Percentiles rank a stretch among this genome's conserved stretches.
Evolutionary conservation across 2,797 vertebrate genomes (phyloP).

Genomic region (Microctenopoma steveboyesi): DNA sequence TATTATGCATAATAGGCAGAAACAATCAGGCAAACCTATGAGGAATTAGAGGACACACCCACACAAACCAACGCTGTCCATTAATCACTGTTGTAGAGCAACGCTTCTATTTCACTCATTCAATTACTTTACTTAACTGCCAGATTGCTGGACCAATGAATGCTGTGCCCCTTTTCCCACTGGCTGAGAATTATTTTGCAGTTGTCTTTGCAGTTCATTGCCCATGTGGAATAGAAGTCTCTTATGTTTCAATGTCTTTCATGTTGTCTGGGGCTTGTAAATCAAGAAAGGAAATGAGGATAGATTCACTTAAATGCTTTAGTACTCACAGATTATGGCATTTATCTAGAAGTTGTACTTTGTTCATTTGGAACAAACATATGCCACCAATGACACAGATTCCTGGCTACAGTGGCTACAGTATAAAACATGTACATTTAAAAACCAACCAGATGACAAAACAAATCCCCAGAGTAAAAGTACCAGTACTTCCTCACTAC

Average conservation of each 20-base stretch:
- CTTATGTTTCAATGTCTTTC: slow-evolving; percentile 25
- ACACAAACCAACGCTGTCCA: slow-evolving; percentile 1
- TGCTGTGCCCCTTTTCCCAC: background rate
- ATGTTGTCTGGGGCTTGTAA: slow-evolving; percentile 9
- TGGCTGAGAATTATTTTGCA: slow-evolving; percentile 6
- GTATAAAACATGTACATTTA: too few relatives aligned
- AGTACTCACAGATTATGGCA: slow-evolving; percentile 23
- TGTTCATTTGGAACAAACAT: too few relatives aligned
- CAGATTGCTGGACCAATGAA: background rate
- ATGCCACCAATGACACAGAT: too few relatives aligned
- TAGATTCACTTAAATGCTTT: slow-evolving; percentile 26
- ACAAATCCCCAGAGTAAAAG: too few relatives aligned
- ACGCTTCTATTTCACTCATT: slow-evolving; percentile 31
- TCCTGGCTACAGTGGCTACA: too few relatives aligned
- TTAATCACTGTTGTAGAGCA: slow-evolving; percentile 28
- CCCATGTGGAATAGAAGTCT: slow-evolving; percentile 44
- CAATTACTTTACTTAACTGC: slow-evolving; percentile 6
- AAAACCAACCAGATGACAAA: too few relatives aligned
- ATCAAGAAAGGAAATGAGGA: slow-evolving; percentile 7
- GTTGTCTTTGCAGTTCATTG: background rate
- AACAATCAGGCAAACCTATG: slow-evolving; percentile 15
- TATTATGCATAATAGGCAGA: slow-evolving; percentile 38
- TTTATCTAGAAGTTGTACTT: background rate
- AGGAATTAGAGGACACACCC: slow-evolving; percentile 4
- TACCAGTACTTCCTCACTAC: too few relatives aligned